Evolutionary conservation across 92 coral and sea anemone species (phyloP).

Genomic region (Actinernus sp.): DNA sequence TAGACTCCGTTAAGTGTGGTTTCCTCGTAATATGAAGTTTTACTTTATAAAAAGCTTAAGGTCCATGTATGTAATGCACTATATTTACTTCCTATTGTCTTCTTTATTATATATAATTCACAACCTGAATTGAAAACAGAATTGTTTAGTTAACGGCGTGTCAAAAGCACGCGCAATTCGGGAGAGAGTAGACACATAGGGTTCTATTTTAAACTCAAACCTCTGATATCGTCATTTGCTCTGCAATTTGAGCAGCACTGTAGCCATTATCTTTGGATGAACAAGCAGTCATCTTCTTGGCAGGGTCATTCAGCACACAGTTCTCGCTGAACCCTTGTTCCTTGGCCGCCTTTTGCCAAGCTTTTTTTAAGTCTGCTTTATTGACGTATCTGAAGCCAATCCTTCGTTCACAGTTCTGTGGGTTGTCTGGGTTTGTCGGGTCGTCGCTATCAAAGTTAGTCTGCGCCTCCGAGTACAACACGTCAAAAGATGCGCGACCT

Average conservation of each 20-base stretch:
- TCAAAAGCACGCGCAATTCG: too few species aligned
- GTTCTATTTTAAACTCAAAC: too few species aligned
- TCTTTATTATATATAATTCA: too few species aligned
- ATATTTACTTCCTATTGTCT: too few species aligned
- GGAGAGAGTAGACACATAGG: too few species aligned
- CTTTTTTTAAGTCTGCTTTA: background rate
- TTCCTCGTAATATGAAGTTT: too few species aligned
- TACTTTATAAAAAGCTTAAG: too few species aligned
- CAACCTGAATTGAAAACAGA: too few species aligned
- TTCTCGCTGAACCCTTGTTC: background rate
- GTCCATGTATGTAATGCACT: too few species aligned
- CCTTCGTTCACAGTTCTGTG: constrained; percentile 1
- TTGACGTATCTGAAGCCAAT: constrained; percentile 4
- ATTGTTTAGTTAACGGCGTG: too few species aligned
- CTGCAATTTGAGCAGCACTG: background rate
- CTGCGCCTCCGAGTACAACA: background rate
- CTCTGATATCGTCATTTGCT: background rate
- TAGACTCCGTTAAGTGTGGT: too few species aligned
- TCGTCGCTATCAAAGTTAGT: background rate
- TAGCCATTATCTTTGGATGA: background rate
- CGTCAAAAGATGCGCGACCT: constrained; percentile 3
- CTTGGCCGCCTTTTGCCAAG: background rate
- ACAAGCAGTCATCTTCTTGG: background rate
- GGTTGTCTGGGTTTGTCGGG: background rate
- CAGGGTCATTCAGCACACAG: too few species aligned